Evolutionary conservation across 92 coral and sea anemone genomes (phyloP), one percentile per base, ranked within the genome.

Genomic region (Phenganax marumi): DNA sequence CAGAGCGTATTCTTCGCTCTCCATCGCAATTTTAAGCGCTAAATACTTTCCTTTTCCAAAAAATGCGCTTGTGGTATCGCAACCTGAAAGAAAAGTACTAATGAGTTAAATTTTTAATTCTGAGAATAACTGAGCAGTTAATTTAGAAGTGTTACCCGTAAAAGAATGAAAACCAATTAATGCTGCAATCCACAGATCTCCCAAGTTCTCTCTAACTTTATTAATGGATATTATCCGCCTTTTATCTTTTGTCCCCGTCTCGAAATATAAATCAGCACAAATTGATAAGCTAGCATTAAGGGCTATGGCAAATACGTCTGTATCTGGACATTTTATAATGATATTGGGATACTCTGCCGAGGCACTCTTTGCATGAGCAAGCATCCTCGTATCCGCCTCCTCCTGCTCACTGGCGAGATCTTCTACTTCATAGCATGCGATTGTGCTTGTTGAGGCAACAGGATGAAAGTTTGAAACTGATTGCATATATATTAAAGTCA

Each of bases 41-140:
- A 23, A 58, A 58, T 6, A n/a, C 65, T 58, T 58, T 58, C 43
- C 43, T 33, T 58, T 58, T 58, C 65, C 65, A 58, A 58, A 58
- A 13, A 58, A 58, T 13, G 65, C 65, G 21, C 65, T 58, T 58
- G 65, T 58, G 18, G 65, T 58, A 56, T 56, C 7, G 18, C 63
- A 56, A 56, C 63, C 63, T 58, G 3, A 58, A 58, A 58, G 65
- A n/a, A 58, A 13, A 23, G 21, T 13, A 13, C 1, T 1, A 33
- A 33, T 58, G 21, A 58, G 21, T 58, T 58, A n/a, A 58, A 16
- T 58, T 58, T 58, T 58, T 33, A 18, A 13, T 58, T 58, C 23
- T 8, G 18, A n/a, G 65, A 4, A 58, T 58, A 13, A 13, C n/a
- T 58, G 23, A 58, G 65, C 65, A 58, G 65, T 7, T 2, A 58